These are phyloP conservation scores for Donacobius atricapilla DNA, from an alignment of 2,113 vertebrate genomes.

Conservation along the genomic window DNA sequence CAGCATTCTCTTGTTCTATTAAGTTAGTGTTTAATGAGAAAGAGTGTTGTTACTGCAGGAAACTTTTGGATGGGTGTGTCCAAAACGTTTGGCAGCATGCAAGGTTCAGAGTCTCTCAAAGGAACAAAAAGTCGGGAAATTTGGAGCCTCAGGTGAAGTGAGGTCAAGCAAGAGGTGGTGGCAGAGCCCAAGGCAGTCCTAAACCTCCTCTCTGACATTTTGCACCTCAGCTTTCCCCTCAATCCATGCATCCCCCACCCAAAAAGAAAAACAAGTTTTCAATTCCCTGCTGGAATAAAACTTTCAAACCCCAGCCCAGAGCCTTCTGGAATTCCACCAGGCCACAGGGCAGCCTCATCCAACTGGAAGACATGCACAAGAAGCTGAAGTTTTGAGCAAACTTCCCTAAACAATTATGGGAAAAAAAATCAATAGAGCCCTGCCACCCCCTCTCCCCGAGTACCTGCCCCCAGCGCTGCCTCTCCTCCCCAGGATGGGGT, in stretches of 20 bases:
- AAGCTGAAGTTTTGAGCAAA: not conserved
- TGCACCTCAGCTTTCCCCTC: not conserved
- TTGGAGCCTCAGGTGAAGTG: not conserved
- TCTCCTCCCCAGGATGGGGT: not conserved
- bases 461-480: not conserved
- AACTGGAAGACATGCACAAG: accelerated
- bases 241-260: accelerated
- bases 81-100: accelerated
- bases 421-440: not conserved
- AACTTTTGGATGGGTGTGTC: not conserved
- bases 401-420: not conserved
- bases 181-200: not conserved
- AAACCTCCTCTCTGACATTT: not conserved
- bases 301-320: not conserved
- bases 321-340: not conserved
- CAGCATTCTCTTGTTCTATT: not conserved
- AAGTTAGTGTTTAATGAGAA: not conserved
- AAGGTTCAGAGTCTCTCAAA: not conserved
- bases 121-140: not conserved
- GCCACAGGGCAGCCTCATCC: not conserved
- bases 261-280: not conserved
- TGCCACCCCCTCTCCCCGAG: accelerated
- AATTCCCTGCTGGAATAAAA: not conserved
- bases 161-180: not conserved
- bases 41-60: not conserved